phyloP scores from a whole-genome alignment of 1,140 invertebrate species.

The Ceratoteleas bidentatus region DNA sequence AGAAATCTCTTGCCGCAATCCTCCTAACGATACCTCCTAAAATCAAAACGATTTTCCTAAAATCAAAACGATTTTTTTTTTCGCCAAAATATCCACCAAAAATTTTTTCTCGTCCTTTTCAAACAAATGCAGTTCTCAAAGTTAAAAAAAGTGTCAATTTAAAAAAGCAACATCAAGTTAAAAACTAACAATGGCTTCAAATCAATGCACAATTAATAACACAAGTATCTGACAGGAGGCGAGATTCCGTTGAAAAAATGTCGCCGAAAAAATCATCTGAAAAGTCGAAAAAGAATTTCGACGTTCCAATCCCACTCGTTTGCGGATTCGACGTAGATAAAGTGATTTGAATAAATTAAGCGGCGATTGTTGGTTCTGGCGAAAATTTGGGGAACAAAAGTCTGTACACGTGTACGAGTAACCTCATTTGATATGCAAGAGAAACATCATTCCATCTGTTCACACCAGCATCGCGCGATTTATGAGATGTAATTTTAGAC shows the following conservation, averaged over 20 bases:
- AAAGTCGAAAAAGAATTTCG: neutral
- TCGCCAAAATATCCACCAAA: too few species aligned
- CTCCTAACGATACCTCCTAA: too few species aligned
- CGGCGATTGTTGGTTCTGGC: slow-evolving; percentile 4
- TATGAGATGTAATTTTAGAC: slow-evolving; percentile 31
- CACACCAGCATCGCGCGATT: slow-evolving; percentile 17
- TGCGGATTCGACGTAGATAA: slow-evolving; percentile 1
- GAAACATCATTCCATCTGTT: slow-evolving; percentile 39
- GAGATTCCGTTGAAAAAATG: neutral
- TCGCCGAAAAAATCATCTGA: neutral
- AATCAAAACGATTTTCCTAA: too few species aligned
- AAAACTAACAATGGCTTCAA: too few species aligned
- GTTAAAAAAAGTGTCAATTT: too few species aligned
- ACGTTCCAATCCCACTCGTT: neutral
- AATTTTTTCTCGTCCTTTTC: too few species aligned
- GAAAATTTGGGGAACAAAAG: slow-evolving; percentile 13
- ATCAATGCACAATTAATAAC: too few species aligned
- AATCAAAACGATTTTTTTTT: too few species aligned
- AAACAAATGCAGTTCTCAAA: too few species aligned
- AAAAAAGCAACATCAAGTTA: too few species aligned
- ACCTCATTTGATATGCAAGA: slow-evolving; percentile 36
- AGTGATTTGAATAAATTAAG: slow-evolving; percentile 9
- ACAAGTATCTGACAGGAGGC: too few species aligned
- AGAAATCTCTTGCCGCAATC: too few species aligned
- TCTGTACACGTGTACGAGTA: slow-evolving; percentile 25